Conservation (phyloP, 2,888 invertebrate species). For the Onchidella celtica region DNA sequence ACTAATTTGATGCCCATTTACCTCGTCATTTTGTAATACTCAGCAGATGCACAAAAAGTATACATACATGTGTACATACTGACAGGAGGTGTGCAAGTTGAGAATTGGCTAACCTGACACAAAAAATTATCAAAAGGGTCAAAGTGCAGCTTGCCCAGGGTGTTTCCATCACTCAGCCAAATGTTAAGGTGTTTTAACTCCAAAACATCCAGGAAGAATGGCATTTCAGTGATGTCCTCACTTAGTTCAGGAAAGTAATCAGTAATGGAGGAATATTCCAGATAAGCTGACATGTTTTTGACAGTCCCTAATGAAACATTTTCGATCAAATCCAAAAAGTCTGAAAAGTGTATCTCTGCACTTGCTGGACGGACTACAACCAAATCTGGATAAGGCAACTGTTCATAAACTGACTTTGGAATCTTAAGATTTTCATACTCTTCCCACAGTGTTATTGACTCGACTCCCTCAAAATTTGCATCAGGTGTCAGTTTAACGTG, state of each 20-base stretch:
- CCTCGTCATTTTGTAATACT: too few species aligned
- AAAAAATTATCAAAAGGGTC: conserved; percentile 79
- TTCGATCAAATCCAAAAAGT: conserved; percentile 74
- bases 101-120: conserved; percentile 71
- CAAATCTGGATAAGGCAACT: conserved; percentile 73
- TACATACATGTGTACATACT: too few species aligned
- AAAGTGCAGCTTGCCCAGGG: conserved; percentile 79
- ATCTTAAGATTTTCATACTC: conserved; percentile 66
- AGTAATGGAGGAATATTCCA: conserved; percentile 77
- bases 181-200: conserved; percentile 71
- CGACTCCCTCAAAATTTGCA: conserved; percentile 77
- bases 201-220: conserved; percentile 65
- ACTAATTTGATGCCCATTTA: too few species aligned
- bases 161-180: conserved; percentile 80
- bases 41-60: too few species aligned
- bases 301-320: conserved; percentile 60
- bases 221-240: conserved; percentile 70
- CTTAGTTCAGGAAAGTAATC: conserved; percentile 71
- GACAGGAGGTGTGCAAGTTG: too few species aligned
- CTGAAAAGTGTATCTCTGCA: conserved; percentile 71
- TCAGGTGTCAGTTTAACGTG: conserved; percentile 75
- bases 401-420: conserved; percentile 65
- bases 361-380: conserved; percentile 78
- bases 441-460: conserved; percentile 72
- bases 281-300: conserved; percentile 74